A percentile compares a stretch with the other conserved stretches of the same genome.
Evolutionary conservation across 2,888 invertebrate genomes (phyloP).

Genomic region (Epinotia ramella): DNA sequence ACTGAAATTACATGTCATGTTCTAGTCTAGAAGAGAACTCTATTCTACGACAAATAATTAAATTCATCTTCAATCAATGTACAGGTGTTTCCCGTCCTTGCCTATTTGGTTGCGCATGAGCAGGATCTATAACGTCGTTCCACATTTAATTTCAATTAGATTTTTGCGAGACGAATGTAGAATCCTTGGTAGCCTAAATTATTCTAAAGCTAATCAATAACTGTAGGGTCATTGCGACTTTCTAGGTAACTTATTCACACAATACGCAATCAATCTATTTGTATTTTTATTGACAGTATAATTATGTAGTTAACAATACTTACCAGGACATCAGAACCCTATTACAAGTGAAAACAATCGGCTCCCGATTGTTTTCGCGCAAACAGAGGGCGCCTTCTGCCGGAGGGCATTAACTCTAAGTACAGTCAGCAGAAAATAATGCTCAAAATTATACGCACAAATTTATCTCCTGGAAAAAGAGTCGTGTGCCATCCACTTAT

Average conservation of each 20-base stretch:
- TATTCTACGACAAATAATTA: no score
- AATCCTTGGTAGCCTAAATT: no score
- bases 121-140: no score
- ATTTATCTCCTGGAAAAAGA: not conserved
- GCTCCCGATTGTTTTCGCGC: constrained; percentile 51
- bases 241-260: not conserved
- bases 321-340: constrained; percentile 21
- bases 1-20: no score
- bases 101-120: no score
- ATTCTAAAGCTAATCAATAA: no score
- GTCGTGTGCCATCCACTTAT: not conserved
- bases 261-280: constrained; percentile 3
- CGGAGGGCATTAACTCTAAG: constrained; percentile 10
- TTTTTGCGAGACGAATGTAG: no score
- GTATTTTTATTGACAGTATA: constrained; percentile 5
- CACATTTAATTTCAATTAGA: no score
- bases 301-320: constrained; percentile 22
- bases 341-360: constrained; percentile 48
- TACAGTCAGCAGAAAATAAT: constrained; percentile 6
- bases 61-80: no score
- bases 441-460: not conserved
- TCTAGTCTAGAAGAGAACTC: no score
- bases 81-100: no score
- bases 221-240: no score
- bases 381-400: constrained; percentile 48